These are phyloP conservation scores for Chrysochloris asiatica DNA, from an alignment of 2,113 vertebrate species.

Conservation along the genomic window DNA sequence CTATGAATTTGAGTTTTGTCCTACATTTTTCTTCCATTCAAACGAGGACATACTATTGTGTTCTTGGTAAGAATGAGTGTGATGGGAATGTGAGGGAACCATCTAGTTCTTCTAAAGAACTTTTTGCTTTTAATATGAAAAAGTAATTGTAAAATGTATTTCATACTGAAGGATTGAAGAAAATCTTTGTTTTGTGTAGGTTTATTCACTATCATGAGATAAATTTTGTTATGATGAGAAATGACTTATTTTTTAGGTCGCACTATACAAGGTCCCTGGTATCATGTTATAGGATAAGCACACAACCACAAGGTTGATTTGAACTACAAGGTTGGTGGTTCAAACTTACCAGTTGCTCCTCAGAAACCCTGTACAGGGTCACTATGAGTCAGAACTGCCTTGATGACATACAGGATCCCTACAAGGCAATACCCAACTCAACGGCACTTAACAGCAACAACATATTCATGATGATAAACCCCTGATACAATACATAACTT, in stretches of 20 bases:
- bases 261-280: too few relatives aligned
- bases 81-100: neutral
- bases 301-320: too few relatives aligned
- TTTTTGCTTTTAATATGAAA: slow-evolving; percentile 35
- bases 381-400: too few relatives aligned
- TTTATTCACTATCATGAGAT: neutral
- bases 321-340: too few relatives aligned
- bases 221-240: neutral
- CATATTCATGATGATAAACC: neutral
- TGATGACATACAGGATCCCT: too few relatives aligned
- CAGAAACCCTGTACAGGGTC: too few relatives aligned
- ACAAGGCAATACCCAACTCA: too few relatives aligned
- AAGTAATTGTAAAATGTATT: slow-evolving; percentile 20
- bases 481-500: neutral
- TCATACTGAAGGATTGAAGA: neutral
- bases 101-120: neutral
- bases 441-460: too few relatives aligned
- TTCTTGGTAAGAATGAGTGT: neutral
- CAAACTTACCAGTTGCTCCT: too few relatives aligned
- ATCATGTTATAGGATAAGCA: too few relatives aligned
- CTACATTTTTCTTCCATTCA: neutral
- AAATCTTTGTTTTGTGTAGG: neutral
- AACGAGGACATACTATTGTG: neutral
- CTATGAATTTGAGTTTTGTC: neutral
- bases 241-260: slow-evolving; percentile 1